A percentile compares a stretch with the other conserved stretches of the same genome.
These are phyloP conservation scores for Solenodon paradoxus DNA, from an alignment of 2,113 vertebrate species.

Conservation along the genomic window DNA sequence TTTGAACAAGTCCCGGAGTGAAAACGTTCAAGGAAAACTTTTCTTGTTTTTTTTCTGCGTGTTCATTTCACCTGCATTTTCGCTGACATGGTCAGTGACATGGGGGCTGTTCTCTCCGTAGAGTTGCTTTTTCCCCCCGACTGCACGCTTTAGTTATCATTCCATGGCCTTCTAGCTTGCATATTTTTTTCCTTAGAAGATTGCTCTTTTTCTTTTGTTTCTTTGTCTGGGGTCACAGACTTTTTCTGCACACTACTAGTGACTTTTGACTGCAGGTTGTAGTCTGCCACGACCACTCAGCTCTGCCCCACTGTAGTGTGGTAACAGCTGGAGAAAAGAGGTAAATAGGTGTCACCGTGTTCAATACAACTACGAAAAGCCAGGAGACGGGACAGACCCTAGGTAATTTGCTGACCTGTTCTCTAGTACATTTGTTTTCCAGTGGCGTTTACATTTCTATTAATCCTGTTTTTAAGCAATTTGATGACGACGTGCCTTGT, in stretches of 20 bases:
- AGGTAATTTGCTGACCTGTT: background rate
- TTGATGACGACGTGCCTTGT: background rate
- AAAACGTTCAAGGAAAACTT: background rate
- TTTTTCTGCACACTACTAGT: background rate
- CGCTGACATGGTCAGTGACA: background rate
- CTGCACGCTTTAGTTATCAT: background rate
- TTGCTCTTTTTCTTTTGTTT: background rate
- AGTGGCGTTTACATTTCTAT: background rate
- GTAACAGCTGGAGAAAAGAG: background rate
- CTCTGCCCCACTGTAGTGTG: background rate
- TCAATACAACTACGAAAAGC: background rate
- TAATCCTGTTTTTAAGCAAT: background rate
- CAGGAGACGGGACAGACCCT: background rate
- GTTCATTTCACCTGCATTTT: constrained; percentile 10
- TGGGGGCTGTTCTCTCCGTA: too few relatives aligned
- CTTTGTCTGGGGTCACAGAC: background rate
- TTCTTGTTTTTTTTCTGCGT: background rate
- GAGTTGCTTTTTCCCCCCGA: too few relatives aligned
- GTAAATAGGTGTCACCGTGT: background rate
- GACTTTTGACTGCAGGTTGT: background rate
- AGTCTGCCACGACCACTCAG: background rate
- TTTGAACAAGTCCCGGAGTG: background rate
- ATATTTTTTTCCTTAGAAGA: background rate
- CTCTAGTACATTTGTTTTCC: too few relatives aligned
- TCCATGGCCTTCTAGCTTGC: background rate